Percentiles rank a stretch among this genome's conserved stretches.
phyloP scores from a whole-genome alignment of 2,113 vertebrate genomes.

The Eidolon helvum region DNA sequence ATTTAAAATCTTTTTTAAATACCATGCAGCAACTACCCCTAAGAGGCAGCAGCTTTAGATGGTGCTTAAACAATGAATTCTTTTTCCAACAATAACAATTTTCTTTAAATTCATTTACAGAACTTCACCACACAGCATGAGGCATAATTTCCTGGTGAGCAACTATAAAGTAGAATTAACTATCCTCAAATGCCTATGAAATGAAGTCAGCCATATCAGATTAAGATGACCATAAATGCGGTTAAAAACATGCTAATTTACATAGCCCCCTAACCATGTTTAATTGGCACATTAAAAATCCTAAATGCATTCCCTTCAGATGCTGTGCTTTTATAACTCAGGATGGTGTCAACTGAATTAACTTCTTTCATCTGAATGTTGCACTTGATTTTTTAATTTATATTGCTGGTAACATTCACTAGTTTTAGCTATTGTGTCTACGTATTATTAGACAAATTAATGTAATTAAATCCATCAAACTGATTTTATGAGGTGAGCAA shows the following conservation, averaged over 20 bases:
- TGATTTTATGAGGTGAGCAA: conserved; percentile 71
- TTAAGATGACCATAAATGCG: conserved; percentile 72
- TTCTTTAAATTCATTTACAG: conserved; percentile 74
- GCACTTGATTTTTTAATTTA: conserved; percentile 56
- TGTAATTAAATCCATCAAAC: conserved; percentile 74
- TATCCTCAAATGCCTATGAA: conserved; percentile 70
- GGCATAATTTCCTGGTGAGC: conserved; percentile 67
- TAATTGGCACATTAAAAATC: conserved; percentile 71
- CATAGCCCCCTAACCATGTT: conserved; percentile 70
- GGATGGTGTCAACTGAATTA: conserved; percentile 59
- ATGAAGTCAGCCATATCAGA: conserved; percentile 75
- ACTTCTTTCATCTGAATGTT: conserved; percentile 62
- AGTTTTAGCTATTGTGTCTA: conserved; percentile 46
- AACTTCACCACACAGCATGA: conserved; percentile 62
- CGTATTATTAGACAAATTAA: conserved; percentile 77
- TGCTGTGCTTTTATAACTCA: conserved; percentile 41
- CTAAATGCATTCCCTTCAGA: conserved; percentile 54
- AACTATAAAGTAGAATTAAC: conserved; percentile 70
- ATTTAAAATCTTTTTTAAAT: conserved; percentile 59
- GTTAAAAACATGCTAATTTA: conserved; percentile 75
- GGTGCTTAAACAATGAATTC: conserved; percentile 57
- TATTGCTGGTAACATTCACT: conserved; percentile 51
- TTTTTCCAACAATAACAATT: conserved; percentile 71
- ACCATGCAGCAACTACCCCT: conserved; percentile 48
- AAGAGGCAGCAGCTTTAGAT: conserved; percentile 55